A percentile compares a stretch with the other conserved stretches of the same genome.
Evolutionary conservation across 2,888 invertebrate species (phyloP).

Genomic region (Pheosia gnoma): DNA sequence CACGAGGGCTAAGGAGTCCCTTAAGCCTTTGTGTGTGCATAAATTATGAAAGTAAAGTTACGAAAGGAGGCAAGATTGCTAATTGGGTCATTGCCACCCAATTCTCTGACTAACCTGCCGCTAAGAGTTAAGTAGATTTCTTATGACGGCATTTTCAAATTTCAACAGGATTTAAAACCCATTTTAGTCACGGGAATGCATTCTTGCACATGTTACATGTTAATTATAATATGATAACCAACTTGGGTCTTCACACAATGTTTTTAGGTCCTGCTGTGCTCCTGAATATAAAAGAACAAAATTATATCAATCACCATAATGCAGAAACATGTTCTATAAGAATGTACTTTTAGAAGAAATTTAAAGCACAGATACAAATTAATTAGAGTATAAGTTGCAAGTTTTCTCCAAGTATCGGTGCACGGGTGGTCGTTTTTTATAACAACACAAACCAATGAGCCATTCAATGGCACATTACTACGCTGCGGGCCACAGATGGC

Average conservation of each 20-base stretch:
- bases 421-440: conserved; percentile 20
- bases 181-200: not conserved
- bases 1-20: not conserved
- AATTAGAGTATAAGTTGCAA: conserved; percentile 8
- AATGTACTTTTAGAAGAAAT: too few species aligned
- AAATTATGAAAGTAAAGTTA: conserved; percentile 6
- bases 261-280: too few species aligned
- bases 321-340: too few species aligned
- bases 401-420: conserved; percentile 16
- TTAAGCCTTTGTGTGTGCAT: conserved; percentile 3
- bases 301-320: too few species aligned
- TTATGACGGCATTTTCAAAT: not conserved
- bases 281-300: too few species aligned
- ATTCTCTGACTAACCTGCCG: not conserved
- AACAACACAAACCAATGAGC: conserved; percentile 34
- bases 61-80: conserved; percentile 3
- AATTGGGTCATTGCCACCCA: conserved; percentile 4
- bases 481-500: conserved; percentile 57
- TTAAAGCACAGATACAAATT: not conserved
- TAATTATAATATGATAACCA: not conserved
- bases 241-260: not conserved
- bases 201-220: too few species aligned
- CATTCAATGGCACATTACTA: conserved; percentile 51
- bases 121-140: not conserved
- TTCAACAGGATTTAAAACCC: not conserved